Evolutionary conservation across 2,888 invertebrate species (phyloP), one percentile per base, ranked within the genome.

Genomic region (Petrophora chlorosata): DNA sequence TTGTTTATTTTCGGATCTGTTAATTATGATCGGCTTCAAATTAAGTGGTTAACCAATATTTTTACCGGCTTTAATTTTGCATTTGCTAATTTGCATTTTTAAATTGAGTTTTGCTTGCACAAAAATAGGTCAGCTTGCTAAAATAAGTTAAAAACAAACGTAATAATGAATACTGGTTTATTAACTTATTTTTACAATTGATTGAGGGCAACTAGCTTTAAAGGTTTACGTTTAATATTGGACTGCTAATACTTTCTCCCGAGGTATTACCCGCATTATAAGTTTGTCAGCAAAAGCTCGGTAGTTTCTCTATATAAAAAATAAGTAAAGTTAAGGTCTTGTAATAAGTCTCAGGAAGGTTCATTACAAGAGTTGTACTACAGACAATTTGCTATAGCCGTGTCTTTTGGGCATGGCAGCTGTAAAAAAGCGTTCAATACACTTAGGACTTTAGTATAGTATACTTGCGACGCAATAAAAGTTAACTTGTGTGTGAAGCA

Each of bases 401-500:
- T n/a, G n/a, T n/a, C n/a, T n/a, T n/a, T n/a, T n/a, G n/a, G n/a
- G n/a, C n/a, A n/a, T n/a, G 16, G 12, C 5, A 25, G 33, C 16
- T 17, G 28, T 28, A 26, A 42, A 42, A 41, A 41, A 8, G 25
- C 42, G 14, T 33, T 14, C 17, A 7, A 34, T 19, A 42, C 25
- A 34, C 28, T 33, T 33, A 33, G 12, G 12, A 25, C 14, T n/a
- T 3, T 25, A 25, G 8, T 30, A 30, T 10, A 29, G n/a, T n/a
- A n/a, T n/a, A n/a, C n/a, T n/a, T n/a, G n/a, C 7, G 14, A 25
- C 25, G 47, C 30, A 52, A 54, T 59, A 53, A 56, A 53, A 56
- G 56, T 48, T 56, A 56, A 54, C 53, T 55, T 53, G 46, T 38
- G 39, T 47, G 45, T 50, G 22, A 32, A 42, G 49, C 60, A 54